These are phyloP conservation scores for Grammomys surdaster DNA, from an alignment of 2,113 vertebrate species.

Conservation along the genomic window DNA sequence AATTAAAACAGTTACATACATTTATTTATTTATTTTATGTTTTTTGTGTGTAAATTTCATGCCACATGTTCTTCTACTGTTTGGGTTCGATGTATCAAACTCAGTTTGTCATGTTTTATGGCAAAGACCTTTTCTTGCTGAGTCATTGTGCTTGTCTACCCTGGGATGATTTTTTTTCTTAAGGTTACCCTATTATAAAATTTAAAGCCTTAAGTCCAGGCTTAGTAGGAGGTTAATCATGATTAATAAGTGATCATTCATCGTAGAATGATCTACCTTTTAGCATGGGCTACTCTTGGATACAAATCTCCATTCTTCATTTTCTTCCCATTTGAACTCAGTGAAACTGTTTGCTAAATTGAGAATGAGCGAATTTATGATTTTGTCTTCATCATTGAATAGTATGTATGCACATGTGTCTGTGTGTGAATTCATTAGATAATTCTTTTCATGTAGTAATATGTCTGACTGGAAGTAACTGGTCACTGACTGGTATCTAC, in stretches of 20 bases:
- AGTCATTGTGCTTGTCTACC: not conserved
- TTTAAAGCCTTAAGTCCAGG: not conserved
- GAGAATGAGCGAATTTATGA: not conserved
- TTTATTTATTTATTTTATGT: not conserved
- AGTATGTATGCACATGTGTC: not conserved
- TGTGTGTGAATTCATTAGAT: not conserved
- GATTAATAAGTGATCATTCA: not conserved
- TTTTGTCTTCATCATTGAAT: not conserved
- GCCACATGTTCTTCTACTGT: not conserved
- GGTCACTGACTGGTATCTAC: not conserved
- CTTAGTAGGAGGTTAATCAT: not conserved
- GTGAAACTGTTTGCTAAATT: not conserved
- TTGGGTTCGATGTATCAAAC: not conserved
- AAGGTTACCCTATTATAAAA: not conserved
- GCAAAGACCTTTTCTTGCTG: not conserved
- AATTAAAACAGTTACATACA: not conserved
- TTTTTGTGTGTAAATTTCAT: not conserved
- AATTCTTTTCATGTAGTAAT: not conserved
- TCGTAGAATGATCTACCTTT: not conserved
- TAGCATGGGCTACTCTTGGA: not conserved
- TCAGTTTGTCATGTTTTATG: not conserved
- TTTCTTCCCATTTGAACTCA: not conserved
- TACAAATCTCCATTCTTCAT: slow-evolving; percentile 15
- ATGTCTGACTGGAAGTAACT: not conserved
- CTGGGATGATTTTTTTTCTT: not conserved